phyloP scores from a whole-genome alignment of 2,113 vertebrate species.

The Mormyrus iriodes region DNA sequence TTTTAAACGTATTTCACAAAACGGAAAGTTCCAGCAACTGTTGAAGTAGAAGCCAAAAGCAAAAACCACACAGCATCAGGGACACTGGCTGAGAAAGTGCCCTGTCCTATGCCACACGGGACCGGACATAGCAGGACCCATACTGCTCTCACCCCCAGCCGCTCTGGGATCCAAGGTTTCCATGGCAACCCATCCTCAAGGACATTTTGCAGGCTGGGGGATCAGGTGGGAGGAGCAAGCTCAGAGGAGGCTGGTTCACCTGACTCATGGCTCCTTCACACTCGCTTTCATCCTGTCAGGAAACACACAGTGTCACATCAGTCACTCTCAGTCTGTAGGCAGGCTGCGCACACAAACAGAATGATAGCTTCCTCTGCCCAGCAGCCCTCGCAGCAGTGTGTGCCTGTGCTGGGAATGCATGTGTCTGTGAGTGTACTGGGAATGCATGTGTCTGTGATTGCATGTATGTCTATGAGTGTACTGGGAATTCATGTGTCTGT shows the following conservation, averaged over 20 bases:
- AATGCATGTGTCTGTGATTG: background rate
- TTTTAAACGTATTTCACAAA: background rate
- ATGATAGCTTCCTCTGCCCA: background rate
- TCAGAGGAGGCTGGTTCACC: conserved; percentile 29
- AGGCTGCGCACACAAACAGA: background rate
- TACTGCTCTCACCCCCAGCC: conserved; percentile 56
- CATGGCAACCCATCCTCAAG: conserved; percentile 66
- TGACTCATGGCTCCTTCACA: background rate
- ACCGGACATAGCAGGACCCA: conserved; percentile 17
- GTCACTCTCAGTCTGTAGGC: background rate
- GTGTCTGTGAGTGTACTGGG: background rate
- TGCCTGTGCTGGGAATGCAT: background rate
- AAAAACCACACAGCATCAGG: background rate
- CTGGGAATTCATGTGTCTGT: background rate
- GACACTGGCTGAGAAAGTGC: background rate
- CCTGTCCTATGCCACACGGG: background rate
- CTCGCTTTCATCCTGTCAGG: background rate
- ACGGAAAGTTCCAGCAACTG: background rate
- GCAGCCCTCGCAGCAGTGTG: background rate
- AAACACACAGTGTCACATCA: background rate
- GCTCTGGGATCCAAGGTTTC: conserved; percentile 56
- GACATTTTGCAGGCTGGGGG: conserved; percentile 59
- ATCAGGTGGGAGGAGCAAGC: conserved; percentile 38
- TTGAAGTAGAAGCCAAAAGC: background rate
- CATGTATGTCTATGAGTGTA: background rate